Percentiles rank a stretch among this genome's conserved stretches.
phyloP scores from a whole-genome alignment of 2,797 vertebrate genomes.

The Nyctibius grandis region DNA sequence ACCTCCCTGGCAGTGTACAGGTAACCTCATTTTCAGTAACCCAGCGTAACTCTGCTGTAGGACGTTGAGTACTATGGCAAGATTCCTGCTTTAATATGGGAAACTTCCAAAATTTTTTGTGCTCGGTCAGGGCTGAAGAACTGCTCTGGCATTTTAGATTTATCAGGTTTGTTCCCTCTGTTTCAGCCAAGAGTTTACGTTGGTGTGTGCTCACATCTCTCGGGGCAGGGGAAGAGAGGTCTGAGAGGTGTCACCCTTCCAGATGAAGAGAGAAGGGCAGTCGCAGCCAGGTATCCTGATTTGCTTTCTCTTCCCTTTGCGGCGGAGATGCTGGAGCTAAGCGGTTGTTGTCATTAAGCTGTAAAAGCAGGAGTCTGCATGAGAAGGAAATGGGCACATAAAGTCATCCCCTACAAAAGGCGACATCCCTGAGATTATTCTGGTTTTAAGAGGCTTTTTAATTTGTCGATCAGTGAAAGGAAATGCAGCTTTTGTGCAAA shows the following conservation, averaged over 20 bases:
- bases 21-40: background rate
- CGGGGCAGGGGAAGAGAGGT: no score
- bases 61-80: background rate
- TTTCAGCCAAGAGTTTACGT: background rate
- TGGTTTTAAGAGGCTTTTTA: slow-evolving; percentile 18
- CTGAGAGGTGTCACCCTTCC: background rate
- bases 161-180: background rate
- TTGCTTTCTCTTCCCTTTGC: background rate
- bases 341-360: background rate
- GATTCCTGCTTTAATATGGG: background rate
- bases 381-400: background rate
- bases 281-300: background rate
- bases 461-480: background rate
- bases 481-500: background rate
- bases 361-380: background rate
- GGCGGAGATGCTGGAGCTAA: background rate
- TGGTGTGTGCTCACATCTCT: background rate
- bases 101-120: background rate
- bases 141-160: background rate
- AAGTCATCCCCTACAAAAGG: background rate
- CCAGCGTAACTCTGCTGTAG: background rate
- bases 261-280: background rate
- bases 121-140: background rate
- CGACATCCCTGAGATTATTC: background rate
- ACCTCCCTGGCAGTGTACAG: background rate